Evolutionary conservation across 2,888 invertebrate genomes (phyloP).

Genomic region (Latheticus oryzae): DNA sequence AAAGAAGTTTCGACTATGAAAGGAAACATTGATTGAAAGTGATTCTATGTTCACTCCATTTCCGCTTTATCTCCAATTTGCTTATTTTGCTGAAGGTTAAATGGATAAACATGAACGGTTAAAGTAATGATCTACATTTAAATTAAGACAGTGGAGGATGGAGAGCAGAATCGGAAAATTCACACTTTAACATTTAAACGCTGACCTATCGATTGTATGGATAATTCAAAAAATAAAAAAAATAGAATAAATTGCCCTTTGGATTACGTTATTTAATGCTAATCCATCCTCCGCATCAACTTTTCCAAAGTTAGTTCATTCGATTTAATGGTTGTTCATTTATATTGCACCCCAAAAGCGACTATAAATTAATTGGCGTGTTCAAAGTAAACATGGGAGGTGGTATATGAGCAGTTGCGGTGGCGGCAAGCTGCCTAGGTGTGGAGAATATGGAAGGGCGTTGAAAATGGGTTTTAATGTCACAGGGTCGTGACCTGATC

Average conservation of each 20-base stretch:
- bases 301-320: too few species aligned
- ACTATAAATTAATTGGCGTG: constrained; percentile 41
- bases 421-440: constrained; percentile 36
- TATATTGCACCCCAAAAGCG: constrained; percentile 35
- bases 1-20: constrained; percentile 10
- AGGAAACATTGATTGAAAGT: constrained; percentile 26
- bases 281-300: too few species aligned
- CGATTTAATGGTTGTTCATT: constrained; percentile 38
- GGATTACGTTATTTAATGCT: too few species aligned
- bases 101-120: constrained; percentile 22
- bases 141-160: constrained; percentile 24
- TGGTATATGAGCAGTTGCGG: constrained; percentile 40
- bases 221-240: too few species aligned
- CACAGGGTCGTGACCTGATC: constrained; percentile 45
- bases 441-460: constrained; percentile 36
- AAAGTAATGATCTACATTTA: constrained; percentile 9
- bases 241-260: too few species aligned
- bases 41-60: constrained; percentile 18
- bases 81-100: constrained; percentile 30
- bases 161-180: too few species aligned
- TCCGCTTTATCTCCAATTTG: constrained; percentile 30
- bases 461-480: constrained; percentile 43
- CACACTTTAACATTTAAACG: too few species aligned
- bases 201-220: too few species aligned
- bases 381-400: constrained; percentile 38